Percentiles rank a stretch among this genome's conserved stretches.
Evolutionary conservation across 1,140 invertebrate species (phyloP).

Genomic region (Camponotus vicinus): DNA sequence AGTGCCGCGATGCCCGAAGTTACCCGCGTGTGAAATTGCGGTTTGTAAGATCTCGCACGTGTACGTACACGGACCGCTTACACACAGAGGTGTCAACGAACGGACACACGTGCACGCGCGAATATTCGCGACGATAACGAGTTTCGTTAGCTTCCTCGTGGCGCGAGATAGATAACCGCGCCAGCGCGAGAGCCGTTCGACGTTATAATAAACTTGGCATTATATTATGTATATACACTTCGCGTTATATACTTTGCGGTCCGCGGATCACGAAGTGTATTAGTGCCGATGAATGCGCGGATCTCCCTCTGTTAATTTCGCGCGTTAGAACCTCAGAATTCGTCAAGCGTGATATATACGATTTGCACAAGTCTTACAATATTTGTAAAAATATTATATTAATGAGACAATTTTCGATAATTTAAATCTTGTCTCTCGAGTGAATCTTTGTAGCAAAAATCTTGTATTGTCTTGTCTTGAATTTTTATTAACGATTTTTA

Average conservation of each 20-base stretch:
- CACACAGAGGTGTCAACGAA: not conserved
- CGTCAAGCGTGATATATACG: not conserved
- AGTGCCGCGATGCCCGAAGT: conserved; percentile 12
- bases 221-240: conserved; percentile 70
- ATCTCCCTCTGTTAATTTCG: not conserved
- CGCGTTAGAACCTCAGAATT: conserved; percentile 1
- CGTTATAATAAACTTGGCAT: conserved; percentile 81
- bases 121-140: conserved; percentile 66
- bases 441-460: no score
- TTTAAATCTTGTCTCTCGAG: no score
- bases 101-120: not conserved
- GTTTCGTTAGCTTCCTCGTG: conserved; percentile 52
- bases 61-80: not conserved
- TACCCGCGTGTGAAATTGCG: conserved; percentile 64
- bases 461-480: no score
- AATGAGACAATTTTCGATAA: no score
- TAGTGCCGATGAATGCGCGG: not conserved
- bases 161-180: conserved; percentile 68
- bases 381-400: no score
- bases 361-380: no score
- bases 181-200: conserved; percentile 28
- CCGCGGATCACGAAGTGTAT: conserved; percentile 17
- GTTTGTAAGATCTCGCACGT: conserved; percentile 36
- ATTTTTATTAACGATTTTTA: no score
- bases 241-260: conserved; percentile 35